phyloP scores from a whole-genome alignment of 37 sponge, comb jelly and placozoan species.

The Eunapius fragilis region DNA sequence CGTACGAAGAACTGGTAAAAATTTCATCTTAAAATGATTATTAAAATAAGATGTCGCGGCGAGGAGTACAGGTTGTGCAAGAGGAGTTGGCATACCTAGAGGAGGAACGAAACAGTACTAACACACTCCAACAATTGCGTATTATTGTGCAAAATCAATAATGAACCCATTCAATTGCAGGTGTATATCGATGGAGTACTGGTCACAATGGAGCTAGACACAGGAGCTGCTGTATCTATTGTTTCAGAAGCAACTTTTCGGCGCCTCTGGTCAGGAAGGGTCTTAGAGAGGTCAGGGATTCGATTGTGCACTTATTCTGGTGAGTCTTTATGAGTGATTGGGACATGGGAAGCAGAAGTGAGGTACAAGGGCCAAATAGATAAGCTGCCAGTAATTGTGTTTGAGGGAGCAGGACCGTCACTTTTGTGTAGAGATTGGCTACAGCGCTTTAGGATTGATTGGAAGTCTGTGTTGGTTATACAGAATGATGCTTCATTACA shows the following conservation, averaged over 20 bases:
- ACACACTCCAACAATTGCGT: neutral
- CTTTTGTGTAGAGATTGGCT: neutral
- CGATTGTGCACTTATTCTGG: neutral
- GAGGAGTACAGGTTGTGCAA: neutral
- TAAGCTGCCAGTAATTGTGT: neutral
- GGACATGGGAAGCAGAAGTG: too few species aligned
- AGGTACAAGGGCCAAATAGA: neutral
- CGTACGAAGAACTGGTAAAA: neutral
- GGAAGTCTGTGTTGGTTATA: too few species aligned
- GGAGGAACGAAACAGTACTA: neutral
- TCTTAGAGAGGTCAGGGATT: neutral
- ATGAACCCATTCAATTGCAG: neutral
- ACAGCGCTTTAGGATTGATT: neutral
- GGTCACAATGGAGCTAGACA: neutral
- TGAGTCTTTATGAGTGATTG: neutral
- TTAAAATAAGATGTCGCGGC: neutral
- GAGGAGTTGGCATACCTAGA: neutral
- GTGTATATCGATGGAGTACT: neutral
- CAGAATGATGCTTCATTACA: neutral
- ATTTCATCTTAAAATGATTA: too few species aligned
- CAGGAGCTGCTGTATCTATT: neutral
- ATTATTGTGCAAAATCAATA: neutral
- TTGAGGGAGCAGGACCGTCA: neutral
- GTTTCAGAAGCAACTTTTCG: neutral
- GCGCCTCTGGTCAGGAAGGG: neutral